A percentile compares a stretch with the other conserved stretches of the same genome.
These are phyloP conservation scores for Tryphoninae sp. DNA, from an alignment of 2,888 invertebrate species.

Conservation along the genomic window DNA sequence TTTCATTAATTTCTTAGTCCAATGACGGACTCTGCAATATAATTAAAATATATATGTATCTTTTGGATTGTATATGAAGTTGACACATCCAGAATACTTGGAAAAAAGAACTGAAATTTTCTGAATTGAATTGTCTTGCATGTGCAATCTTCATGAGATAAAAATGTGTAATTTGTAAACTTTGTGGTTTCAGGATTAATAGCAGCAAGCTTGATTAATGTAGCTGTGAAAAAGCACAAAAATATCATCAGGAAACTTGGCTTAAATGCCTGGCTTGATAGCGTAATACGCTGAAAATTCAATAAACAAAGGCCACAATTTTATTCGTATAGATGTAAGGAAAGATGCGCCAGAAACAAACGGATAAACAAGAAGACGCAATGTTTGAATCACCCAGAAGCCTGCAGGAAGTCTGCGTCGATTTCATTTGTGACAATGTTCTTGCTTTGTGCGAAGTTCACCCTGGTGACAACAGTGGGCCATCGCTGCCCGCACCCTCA, in stretches of 20 bases:
- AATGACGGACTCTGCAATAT: background rate
- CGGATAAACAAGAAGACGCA: constrained; percentile 57
- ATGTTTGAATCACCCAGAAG: constrained; percentile 86
- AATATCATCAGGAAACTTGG: constrained; percentile 31
- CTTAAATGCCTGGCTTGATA: constrained; percentile 20
- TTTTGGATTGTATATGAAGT: background rate
- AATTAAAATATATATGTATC: too few relatives aligned
- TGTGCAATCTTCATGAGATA: background rate
- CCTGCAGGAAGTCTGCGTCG: constrained; percentile 85
- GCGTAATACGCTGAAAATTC: background rate
- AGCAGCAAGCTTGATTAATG: constrained; percentile 24
- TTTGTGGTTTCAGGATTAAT: constrained; percentile 24
- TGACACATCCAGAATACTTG: too few relatives aligned
- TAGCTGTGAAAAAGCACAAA: constrained; percentile 6
- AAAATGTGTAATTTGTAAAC: background rate
- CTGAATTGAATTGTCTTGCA: too few relatives aligned
- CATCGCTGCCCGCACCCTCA: constrained; percentile 19
- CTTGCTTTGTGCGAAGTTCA: constrained; percentile 82
- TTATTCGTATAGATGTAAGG: constrained; percentile 36
- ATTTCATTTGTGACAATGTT: constrained; percentile 86
- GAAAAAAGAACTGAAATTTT: too few relatives aligned
- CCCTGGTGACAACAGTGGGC: constrained; percentile 74
- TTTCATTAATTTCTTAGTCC: background rate
- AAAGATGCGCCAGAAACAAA: background rate
- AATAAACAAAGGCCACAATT: background rate